phyloP scores from a whole-genome alignment of 1,140 invertebrate species.

The Dendrolimus punctatus region DNA sequence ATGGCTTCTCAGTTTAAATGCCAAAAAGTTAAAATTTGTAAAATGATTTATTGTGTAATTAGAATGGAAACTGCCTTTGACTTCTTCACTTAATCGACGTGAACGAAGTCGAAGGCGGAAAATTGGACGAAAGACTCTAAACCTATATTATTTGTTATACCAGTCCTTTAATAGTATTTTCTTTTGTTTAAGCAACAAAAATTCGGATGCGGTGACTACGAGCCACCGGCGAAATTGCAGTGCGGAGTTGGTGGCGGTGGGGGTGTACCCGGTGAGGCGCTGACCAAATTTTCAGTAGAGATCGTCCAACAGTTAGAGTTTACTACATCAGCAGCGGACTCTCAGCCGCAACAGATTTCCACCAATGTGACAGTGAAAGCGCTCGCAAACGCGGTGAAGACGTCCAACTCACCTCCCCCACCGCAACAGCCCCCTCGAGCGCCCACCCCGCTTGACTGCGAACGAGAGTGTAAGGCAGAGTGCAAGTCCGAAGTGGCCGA shows the following conservation, averaged over 20 bases:
- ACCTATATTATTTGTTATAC: no score
- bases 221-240: conserved; percentile 84
- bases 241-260: conserved; percentile 69
- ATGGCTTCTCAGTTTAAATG: no score
- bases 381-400: conserved; percentile 86
- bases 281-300: conserved; percentile 90
- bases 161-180: neutral
- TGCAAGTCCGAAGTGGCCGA: conserved; percentile 89
- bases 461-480: conserved; percentile 72
- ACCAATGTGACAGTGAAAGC: conserved; percentile 95
- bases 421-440: conserved; percentile 53
- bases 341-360: conserved; percentile 90
- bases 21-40: no score
- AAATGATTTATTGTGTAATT: no score
- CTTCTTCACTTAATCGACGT: no score
- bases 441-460: conserved; percentile 73
- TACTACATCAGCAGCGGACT: conserved; percentile 85
- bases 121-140: no score
- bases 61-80: no score
- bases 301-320: conserved; percentile 93
- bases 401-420: conserved; percentile 76
- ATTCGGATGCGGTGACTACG: conserved; percentile 86
- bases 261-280: conserved; percentile 71
- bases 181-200: conserved; percentile 84
- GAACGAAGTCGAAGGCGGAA: no score